Base-by-base conservation (phyloP, 2,797 vertebrate genomes). In the Leptodactylus fallax region DNA sequence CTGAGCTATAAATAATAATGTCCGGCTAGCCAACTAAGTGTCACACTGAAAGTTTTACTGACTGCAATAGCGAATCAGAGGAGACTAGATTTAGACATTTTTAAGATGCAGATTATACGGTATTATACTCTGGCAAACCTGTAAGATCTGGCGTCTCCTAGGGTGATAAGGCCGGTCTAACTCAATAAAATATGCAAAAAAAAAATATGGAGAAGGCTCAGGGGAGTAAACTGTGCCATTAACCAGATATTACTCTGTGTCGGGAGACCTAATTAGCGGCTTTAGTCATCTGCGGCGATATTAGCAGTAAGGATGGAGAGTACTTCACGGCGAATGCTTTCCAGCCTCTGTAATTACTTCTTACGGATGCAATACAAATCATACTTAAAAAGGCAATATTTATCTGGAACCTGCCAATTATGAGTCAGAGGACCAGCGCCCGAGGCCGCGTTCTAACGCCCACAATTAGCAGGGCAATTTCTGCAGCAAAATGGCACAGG, bases 311-410 rank as follows among this genome's bases (percentile, higher is more conserved):
- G 89, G 87, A 71, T 91, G 25, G 86, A 93, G 88, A 93, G 91
- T 76, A 79, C 92, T 91, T 94, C 92, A 92, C 91, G 90, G 88
- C 83, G 87, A 93, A 88, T 86, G 87, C 92, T 87, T 92, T 90
- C 90, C 90, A 90, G 92, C 90, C 92, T 90, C 91, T 91, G 2
- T 92, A 91, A 92, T 93, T 93, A 93, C 90, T 90, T 92, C 89
- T 90, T 79, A 90, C 87, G 58, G 90, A 93, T 87, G 91, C 81
- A 91, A 87, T 45, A n/a, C 90, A 91, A 90, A 94, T 92, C 89
- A 90, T 91, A 91, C 92, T 92, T 87, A 91, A 93, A 81, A 90
- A 92, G 90, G 93, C 90, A 92, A 91, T 91, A 89, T 92, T 93
- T 92, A 89, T 69, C 93, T 88, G 63, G n/a, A 92, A 90, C 83